Base-by-base conservation (phyloP, 2,888 invertebrate genomes). In the Calephelis perditalis region DNA sequence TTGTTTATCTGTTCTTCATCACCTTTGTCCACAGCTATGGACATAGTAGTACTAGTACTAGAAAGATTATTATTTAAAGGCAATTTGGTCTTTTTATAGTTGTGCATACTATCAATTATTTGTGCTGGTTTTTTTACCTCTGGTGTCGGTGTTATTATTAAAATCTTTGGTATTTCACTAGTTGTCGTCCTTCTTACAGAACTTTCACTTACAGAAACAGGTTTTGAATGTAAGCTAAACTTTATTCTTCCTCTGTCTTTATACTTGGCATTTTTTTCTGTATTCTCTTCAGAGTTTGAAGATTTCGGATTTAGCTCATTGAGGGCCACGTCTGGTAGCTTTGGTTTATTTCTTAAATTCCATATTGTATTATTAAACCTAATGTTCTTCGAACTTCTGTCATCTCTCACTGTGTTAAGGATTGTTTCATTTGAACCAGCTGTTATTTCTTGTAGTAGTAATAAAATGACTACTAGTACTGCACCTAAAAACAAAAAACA, bases 221-320 rank as follows among this genome's bases (percentile, higher is more conserved):
- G 72, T 71, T 81, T 84, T 3, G 68, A 58, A 64, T 76, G 74
- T 10, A 82, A 58, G 45, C 76, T 71, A 60, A 78, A 90, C 66
- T 78, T 76, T 0, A 87, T 78, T 71, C 84, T 86, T 82, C 90
- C 90, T 67, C 90, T 79, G 60, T 84, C 80, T 73, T 88, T 90
- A 65, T 87, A 86, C 77, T 88, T 90, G n/a, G 82, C 84, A 73
- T 89, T 88, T 73, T 87, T 86, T 45, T 88, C 88, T 49, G 84
- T 77, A 62, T 84, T 77, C 71, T 89, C 90, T 70, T 88, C 88
- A 11, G 86, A 84, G 3, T 77, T 79, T 5, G 82, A 74, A 58
- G 84, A 87, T 73, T 88, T 87, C 57, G 82, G 79, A 59, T 79
- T 81, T 46, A 90, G 70, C 73, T 90, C 90, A 60, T 90, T 90